Conservation (phyloP, 2,113 vertebrate genomes). For the Daboia siamensis region DNA sequence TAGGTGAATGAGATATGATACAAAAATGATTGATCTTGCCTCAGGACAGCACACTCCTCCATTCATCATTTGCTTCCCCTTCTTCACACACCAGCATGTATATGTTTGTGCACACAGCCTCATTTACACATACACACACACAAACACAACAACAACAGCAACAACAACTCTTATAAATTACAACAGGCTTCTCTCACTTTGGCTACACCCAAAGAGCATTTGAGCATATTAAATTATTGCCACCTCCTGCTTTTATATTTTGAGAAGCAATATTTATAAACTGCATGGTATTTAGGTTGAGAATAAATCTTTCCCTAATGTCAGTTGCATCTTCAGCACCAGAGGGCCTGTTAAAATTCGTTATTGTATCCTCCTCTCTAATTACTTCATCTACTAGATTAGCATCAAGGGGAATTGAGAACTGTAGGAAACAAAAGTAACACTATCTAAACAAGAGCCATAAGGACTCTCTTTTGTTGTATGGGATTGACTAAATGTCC, state of each 20-base stretch:
- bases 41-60: not conserved
- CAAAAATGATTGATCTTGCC: not conserved
- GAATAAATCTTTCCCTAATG: not conserved
- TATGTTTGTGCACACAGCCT: no score
- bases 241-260: not conserved
- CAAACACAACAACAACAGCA: not conserved
- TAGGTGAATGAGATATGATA: not conserved
- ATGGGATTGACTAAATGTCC: not conserved
- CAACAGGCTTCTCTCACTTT: not conserved
- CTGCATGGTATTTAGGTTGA: not conserved
- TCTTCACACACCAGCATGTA: not conserved
- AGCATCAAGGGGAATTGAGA: not conserved
- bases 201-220: not conserved
- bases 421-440: not conserved
- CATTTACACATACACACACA: not conserved
- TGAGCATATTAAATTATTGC: not conserved
- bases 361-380: not conserved
- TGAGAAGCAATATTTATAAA: not conserved
- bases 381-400: not conserved
- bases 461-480: not conserved
- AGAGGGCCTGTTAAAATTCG: not conserved
- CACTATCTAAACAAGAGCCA: not conserved
- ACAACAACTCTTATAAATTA: not conserved
- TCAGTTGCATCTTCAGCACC: not conserved
- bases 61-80: not conserved